Percentiles rank a stretch among this genome's conserved stretches.
These are phyloP conservation scores for Platycheirus rosarum DNA, from an alignment of 2,888 invertebrate genomes.

Conservation along the genomic window DNA sequence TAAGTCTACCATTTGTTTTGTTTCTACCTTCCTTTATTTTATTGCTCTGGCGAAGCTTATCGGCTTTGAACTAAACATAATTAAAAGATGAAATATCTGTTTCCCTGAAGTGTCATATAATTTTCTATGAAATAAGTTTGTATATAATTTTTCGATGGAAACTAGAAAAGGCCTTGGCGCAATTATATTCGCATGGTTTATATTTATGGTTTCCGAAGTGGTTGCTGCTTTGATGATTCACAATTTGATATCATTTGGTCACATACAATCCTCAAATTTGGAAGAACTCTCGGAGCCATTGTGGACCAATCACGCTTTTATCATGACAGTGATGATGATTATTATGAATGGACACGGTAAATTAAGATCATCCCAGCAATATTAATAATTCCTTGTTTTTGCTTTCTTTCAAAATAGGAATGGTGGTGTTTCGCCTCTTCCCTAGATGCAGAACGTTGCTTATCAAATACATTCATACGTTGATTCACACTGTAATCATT, in stretches of 20 bases:
- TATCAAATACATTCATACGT: slow-evolving; percentile 28
- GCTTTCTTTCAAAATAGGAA: slow-evolving; percentile 27
- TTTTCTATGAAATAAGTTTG: too few species aligned
- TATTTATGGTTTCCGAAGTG: slow-evolving; percentile 37
- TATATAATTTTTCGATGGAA: too few species aligned
- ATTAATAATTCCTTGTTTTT: not conserved
- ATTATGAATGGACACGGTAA: slow-evolving; percentile 47
- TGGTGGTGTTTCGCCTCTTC: slow-evolving; percentile 47
- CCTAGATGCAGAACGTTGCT: slow-evolving; percentile 9
- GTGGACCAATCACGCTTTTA: slow-evolving; percentile 23
- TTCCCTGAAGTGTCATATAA: too few species aligned
- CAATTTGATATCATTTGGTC: slow-evolving; percentile 10
- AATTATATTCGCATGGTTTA: slow-evolving; percentile 14
- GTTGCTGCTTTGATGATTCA: slow-evolving; percentile 12
- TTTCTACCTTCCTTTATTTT: too few species aligned
- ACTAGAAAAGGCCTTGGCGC: not conserved
- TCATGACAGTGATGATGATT: slow-evolving; percentile 45
- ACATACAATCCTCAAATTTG: too few species aligned
- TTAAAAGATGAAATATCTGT: too few species aligned
- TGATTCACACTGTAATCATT: slow-evolving; percentile 25
- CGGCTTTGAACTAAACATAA: too few species aligned
- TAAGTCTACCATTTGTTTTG: too few species aligned
- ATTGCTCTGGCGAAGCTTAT: too few species aligned
- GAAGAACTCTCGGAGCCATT: not conserved
- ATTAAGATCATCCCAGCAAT: not conserved